Conservation (phyloP, 2,113 vertebrate species). For the Dermatemys mawii region DNA sequence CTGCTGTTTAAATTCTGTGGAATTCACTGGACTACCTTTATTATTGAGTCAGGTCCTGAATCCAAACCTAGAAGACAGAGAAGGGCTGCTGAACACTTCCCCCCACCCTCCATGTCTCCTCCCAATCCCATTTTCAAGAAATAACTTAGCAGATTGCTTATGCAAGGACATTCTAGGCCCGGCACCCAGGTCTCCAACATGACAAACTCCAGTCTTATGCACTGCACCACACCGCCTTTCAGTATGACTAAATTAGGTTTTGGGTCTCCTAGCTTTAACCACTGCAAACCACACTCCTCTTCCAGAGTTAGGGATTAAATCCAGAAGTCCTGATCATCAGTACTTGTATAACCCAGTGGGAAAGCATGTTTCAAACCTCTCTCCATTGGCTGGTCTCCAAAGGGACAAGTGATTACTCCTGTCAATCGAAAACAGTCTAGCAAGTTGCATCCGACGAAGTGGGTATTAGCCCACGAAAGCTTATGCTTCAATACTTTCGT, state of each 20-base stretch:
- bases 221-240: background rate
- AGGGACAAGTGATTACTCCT: background rate
- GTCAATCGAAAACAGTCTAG: background rate
- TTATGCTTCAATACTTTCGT: too few species aligned
- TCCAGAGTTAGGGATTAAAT: background rate
- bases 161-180: background rate
- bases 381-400: background rate
- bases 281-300: background rate
- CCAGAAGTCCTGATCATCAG: background rate
- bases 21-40: background rate
- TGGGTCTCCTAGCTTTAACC: background rate
- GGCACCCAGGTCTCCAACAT: accelerated
- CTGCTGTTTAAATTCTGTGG: background rate
- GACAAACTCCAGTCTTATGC: background rate
- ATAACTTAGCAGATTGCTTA: background rate
- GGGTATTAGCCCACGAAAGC: too few species aligned
- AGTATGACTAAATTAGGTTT: background rate
- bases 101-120: background rate
- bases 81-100: background rate
- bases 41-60: background rate
- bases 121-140: background rate
- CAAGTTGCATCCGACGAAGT: too few species aligned
- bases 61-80: background rate
- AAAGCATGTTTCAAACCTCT: background rate
- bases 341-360: background rate